Evolutionary conservation across 2,113 vertebrate species (phyloP), one percentile per base, ranked within the genome.

Genomic region (Psittacula cyanocephala): DNA sequence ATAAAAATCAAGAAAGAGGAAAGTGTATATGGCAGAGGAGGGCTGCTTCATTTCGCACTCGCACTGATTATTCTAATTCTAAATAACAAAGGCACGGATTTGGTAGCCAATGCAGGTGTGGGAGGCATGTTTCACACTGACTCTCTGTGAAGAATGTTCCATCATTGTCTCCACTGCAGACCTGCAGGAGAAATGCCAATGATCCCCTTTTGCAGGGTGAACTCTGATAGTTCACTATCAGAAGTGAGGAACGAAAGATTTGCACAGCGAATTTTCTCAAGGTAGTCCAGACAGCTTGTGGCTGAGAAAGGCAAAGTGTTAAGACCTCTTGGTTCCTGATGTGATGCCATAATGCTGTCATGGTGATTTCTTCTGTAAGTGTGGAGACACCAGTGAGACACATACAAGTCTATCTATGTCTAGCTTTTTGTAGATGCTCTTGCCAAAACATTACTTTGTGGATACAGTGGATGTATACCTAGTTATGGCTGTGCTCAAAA

Each of bases 1-100:
- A 95, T 89, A 95, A 95, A 97, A 93, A 53, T 69, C 72, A 87
- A 79, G 88, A 83, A 92, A 91, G 69, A 95, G 29, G n/a, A 81
- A 63, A 88, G 74, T 10, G 86, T 82, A 97, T 85, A 93, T 37
- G n/a, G 35, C 29, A 49, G 65, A 94, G 77, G 82, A 93, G 39
- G 57, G 31, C 69, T 90, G 78, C 55, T 95, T 93, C 47, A 81
- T 83, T 95, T 92, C 5, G 5, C 46, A 65, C 53, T 92, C 5
- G 4, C 46, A 65, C 53, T 62, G 59, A 89, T 95, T 84, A 85
- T 91, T 91, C 59, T 91, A 89, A 94, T 82, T 85, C 87, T 82
- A 64, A 92, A 81, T 44, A 93, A 90, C 35, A 91, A 89, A 91
- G 29, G 47, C 41, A 63, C 43, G 50, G 76, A 84, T 76, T 67